Base-by-base conservation (phyloP, 2,113 vertebrate genomes). In the Murina feae region DNA sequence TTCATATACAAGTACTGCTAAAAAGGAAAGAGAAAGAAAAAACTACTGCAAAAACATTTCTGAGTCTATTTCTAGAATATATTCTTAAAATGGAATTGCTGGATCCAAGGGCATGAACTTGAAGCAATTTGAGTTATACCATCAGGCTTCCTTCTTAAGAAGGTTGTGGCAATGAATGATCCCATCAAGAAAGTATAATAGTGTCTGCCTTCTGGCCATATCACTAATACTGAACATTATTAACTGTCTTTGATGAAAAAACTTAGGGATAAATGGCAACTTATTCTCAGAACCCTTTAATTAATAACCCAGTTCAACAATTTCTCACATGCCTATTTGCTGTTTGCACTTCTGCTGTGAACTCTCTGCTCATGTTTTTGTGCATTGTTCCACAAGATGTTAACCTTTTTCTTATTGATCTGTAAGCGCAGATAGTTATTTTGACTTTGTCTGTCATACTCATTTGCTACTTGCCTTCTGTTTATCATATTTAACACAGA, bases 391-490 rank as follows among this genome's bases (percentile, higher is more conserved):
- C 69, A 20, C 1, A 1, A 4, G 11, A 6, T 37, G 47, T 49
- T 63, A 76, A 47, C 1, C 0, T 14, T 91, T 92, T 84, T 76
- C 63, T 79, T 69, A 78, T 1, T 81, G 71, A 91, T 30, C 60
- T 74, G 2, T 55, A 71, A 82, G 74, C 5, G 35, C 5, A 71
- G 23, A 68, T 4, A 63, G 23, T 76, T 39, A 17, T 35, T 79
- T 81, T 32, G 42, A 39, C 35, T 72, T 37, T 60, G 47, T 32
- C 18, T 53, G 42, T 32, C n/a, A 9, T 37, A 71, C n/a, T 42
- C 68, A 47, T 65, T 86, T 95, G 82, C 13, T 60, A 58, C 65
- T 69, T 88, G 90, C 20, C 25, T 66, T 91, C 91, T 96, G 55
- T 68, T 91, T 80, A 75, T 63, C 60, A 55, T 72, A 84, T 35